Percentiles rank a stretch among this genome's conserved stretches.
Evolutionary conservation across 2,797 vertebrate genomes (phyloP).

Genomic region (Potorous gilbertii): DNA sequence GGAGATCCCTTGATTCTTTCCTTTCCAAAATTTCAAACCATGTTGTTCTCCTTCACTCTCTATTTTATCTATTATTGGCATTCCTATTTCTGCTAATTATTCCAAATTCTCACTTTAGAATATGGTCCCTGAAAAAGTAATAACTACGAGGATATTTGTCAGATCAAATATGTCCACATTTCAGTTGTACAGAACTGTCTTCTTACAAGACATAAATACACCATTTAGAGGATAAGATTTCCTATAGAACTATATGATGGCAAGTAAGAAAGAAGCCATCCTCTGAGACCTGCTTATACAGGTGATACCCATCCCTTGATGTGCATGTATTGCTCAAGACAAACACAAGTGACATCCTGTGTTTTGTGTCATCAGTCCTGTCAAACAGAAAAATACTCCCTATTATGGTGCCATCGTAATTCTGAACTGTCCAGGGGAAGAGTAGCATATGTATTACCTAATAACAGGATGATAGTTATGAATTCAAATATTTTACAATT

Average conservation of each 20-base stretch:
- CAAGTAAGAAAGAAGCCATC: conserved; percentile 42
- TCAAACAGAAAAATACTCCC: conserved; percentile 33
- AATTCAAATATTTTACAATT: conserved; percentile 40
- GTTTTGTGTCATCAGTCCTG: conserved; percentile 36
- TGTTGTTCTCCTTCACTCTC: conserved; percentile 17
- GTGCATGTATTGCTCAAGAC: conserved; percentile 32
- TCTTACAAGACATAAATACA: conserved; percentile 64
- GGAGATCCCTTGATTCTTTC: conserved; percentile 43
- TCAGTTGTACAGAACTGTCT: conserved; percentile 51
- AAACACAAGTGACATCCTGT: conserved; percentile 27
- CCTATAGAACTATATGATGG: conserved; percentile 59
- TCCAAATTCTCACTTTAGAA: conserved; percentile 65
- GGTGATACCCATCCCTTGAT: neutral
- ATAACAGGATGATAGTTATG: neutral
- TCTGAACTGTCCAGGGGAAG: neutral
- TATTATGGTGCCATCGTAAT: neutral
- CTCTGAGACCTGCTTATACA: conserved; percentile 3
- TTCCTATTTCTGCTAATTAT: conserved; percentile 65
- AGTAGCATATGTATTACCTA: neutral
- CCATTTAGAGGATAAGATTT: conserved; percentile 50
- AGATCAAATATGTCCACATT: conserved; percentile 70
- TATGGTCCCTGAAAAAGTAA: conserved; percentile 51
- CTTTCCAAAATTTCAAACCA: conserved; percentile 54
- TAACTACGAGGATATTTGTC: conserved; percentile 67
- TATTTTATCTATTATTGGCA: conserved; percentile 28